A percentile compares a stretch with the other conserved stretches of the same genome.
Conservation (phyloP, 2,888 invertebrate species). For the Coleophora flavipennella region DNA sequence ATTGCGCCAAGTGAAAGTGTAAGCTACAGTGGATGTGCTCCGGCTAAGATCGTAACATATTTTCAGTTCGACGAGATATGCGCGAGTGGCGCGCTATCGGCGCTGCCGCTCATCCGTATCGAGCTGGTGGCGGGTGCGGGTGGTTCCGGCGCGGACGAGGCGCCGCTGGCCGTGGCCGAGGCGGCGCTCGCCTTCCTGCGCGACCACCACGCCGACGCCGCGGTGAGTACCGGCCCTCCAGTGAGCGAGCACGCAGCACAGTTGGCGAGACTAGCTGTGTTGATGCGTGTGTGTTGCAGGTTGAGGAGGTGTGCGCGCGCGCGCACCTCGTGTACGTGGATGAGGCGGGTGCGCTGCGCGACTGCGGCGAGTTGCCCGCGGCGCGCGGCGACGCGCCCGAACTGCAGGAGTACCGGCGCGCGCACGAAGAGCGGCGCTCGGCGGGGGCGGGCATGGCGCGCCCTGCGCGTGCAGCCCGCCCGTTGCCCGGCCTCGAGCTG, state of each 20-base stretch:
- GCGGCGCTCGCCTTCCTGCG: constrained; percentile 77
- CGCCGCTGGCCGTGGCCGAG: constrained; percentile 72
- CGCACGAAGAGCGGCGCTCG: constrained; percentile 77
- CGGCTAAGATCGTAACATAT: background rate
- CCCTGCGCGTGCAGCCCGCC: constrained; percentile 29
- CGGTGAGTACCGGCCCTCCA: background rate
- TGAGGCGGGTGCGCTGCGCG: constrained; percentile 81
- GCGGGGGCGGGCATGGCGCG: constrained; percentile 57
- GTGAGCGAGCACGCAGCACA: too few relatives aligned
- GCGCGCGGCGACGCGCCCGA: constrained; percentile 79
- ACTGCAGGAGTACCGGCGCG: constrained; percentile 79
- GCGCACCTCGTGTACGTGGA: constrained; percentile 84
- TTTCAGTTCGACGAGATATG: constrained; percentile 77
- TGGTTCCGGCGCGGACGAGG: constrained; percentile 75
- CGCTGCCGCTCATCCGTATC: constrained; percentile 78
- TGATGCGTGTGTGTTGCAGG: constrained; percentile 13
- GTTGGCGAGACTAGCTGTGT: constrained; percentile 1
- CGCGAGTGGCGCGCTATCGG: constrained; percentile 73
- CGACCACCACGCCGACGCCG: constrained; percentile 26
- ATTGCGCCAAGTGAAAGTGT: background rate
- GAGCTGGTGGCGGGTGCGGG: constrained; percentile 83
- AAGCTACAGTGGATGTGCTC: background rate
- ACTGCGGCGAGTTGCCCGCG: constrained; percentile 82
- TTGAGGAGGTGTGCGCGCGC: constrained; percentile 72
- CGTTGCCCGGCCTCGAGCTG: constrained; percentile 59